Conservation (phyloP, 35 echinoderm and acorn worm species). For the Stichopus chloronotus region DNA sequence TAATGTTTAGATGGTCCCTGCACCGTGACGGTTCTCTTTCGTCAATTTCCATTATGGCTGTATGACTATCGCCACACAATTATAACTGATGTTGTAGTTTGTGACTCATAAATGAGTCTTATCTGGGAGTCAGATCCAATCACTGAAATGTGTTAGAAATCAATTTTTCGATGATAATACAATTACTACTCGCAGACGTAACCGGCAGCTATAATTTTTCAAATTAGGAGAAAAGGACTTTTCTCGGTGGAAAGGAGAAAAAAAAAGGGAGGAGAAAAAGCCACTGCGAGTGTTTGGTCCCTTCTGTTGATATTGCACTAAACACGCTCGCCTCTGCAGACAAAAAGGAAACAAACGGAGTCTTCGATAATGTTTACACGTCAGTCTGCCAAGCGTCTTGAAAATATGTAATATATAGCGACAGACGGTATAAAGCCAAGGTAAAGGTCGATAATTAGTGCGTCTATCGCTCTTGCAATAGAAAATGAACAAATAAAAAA, state of each 20-base stretch:
- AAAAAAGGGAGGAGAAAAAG: neutral
- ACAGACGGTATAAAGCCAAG: no score
- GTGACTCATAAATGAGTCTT: neutral
- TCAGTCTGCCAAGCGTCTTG: neutral
- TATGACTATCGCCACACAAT: no score
- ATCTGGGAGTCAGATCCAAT: neutral
- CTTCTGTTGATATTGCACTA: neutral
- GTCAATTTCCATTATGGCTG: no score
- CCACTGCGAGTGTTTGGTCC: neutral
- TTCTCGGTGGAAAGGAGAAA: neutral
- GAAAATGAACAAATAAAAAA: no score
- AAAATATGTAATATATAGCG: neutral
- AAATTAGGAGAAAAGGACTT: slow-evolving; percentile 9
- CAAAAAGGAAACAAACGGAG: neutral
- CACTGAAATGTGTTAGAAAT: slow-evolving; percentile 8
- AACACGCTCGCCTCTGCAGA: neutral
- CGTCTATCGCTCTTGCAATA: no score
- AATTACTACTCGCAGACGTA: neutral
- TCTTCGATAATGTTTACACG: neutral
- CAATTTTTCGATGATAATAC: slow-evolving; percentile 15
- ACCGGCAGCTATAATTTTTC: neutral
- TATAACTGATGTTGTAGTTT: neutral
- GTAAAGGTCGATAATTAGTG: no score
- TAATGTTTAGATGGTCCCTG: no score
- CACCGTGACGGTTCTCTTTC: no score